Conservation (phyloP, 2,797 vertebrate species). For the Melanotaenia maccullochi region DNA sequence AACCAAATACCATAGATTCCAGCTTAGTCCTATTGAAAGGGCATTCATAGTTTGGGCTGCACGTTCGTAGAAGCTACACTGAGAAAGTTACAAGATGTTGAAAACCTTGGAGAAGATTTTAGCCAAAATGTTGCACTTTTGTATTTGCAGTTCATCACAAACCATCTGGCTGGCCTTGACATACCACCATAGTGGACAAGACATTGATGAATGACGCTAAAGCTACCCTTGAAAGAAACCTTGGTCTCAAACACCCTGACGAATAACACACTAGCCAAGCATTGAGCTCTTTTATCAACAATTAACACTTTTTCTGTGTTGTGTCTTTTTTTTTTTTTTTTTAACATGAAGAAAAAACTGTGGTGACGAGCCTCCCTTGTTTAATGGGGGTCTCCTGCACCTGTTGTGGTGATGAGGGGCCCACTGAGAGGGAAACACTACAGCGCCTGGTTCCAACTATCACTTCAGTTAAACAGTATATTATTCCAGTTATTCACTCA, state of each 20-base stretch:
- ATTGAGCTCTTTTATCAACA: constrained; percentile 40
- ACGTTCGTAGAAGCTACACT: neutral
- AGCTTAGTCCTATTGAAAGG: neutral
- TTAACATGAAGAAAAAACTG: neutral
- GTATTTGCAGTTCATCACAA: constrained; percentile 37
- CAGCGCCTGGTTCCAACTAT: constrained; percentile 37
- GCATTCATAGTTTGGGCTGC: constrained; percentile 1
- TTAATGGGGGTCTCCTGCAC: constrained; percentile 66
- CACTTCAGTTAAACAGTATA: constrained; percentile 42
- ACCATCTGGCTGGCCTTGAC: constrained; percentile 71
- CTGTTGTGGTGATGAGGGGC: constrained; percentile 60
- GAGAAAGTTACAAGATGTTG: constrained; percentile 8
- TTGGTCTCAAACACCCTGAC: constrained; percentile 54
- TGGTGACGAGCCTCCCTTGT: constrained; percentile 36
- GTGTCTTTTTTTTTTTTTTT: neutral
- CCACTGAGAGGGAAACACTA: constrained; percentile 10
- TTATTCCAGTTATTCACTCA: constrained; percentile 10
- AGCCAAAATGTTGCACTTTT: constrained; percentile 41
- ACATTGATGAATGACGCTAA: constrained; percentile 62
- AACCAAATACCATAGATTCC: neutral
- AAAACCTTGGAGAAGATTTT: constrained; percentile 49
- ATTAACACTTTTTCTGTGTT: neutral
- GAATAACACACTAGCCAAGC: constrained; percentile 58
- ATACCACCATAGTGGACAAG: constrained; percentile 56
- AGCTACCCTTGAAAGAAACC: constrained; percentile 68